These are phyloP conservation scores for Morbakka virulenta DNA, from an alignment of 30 jellyfish, hydroid and myxozoan genomes.

Conservation along the genomic window DNA sequence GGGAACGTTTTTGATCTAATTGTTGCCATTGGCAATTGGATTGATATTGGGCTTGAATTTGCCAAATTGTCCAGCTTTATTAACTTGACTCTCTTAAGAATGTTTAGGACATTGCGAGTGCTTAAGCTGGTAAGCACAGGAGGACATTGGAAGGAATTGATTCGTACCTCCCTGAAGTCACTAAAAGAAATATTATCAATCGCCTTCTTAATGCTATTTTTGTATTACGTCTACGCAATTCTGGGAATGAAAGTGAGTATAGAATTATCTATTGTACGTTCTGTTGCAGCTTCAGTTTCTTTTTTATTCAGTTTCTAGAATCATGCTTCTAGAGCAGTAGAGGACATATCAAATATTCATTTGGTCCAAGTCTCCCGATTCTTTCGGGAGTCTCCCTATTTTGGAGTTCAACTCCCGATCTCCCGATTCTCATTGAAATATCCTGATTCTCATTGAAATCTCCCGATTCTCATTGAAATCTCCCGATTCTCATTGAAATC, in stretches of 20 bases:
- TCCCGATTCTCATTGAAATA: too few species aligned
- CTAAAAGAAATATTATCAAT: constrained; percentile 51
- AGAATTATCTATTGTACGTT: too few species aligned
- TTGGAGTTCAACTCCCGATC: too few species aligned
- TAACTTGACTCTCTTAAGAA: constrained; percentile 44
- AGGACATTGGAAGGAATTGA: constrained; percentile 56
- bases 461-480: too few species aligned
- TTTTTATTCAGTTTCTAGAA: too few species aligned
- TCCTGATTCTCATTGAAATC: too few species aligned
- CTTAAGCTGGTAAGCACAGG: constrained; percentile 39
- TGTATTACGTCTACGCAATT: constrained; percentile 65
- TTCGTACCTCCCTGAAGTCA: constrained; percentile 69
- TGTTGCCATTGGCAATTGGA: constrained; percentile 65
- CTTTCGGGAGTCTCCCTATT: too few species aligned
- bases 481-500: too few species aligned
- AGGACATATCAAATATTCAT: too few species aligned
- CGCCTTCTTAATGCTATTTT: constrained; percentile 42
- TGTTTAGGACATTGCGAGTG: constrained; percentile 63
- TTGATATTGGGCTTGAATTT: constrained; percentile 74
- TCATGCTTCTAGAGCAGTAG: too few species aligned
- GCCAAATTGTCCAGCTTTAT: constrained; percentile 5
- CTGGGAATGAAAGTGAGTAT: constrained; percentile 91
- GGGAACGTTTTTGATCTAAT: constrained; percentile 61
- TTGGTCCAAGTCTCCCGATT: too few species aligned
- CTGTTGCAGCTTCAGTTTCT: too few species aligned